phyloP scores from a whole-genome alignment of 2,797 vertebrate species.

The Rhabdophis nuchalis region DNA sequence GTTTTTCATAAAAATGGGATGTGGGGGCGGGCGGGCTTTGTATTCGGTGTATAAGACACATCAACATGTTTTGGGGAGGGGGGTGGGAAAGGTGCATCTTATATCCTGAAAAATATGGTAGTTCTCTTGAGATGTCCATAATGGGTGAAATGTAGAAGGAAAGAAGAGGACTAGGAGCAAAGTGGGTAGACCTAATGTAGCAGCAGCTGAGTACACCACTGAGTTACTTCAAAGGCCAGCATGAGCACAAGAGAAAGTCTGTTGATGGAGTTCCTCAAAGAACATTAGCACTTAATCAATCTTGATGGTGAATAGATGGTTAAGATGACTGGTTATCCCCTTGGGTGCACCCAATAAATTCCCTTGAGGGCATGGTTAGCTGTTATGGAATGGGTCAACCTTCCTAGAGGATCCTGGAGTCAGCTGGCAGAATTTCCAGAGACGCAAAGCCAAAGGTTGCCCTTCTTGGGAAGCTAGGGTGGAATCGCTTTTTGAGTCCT shows the following conservation, averaged over 20 bases:
- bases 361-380: neutral
- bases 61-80: too few relatives aligned
- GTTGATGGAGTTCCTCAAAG: neutral
- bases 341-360: neutral
- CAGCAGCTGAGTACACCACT: neutral
- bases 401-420: neutral
- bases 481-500: neutral
- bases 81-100: too few relatives aligned
- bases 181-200: neutral
- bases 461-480: neutral
- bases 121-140: neutral
- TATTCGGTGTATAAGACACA: too few relatives aligned
- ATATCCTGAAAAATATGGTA: too few relatives aligned
- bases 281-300: neutral
- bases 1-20: too few relatives aligned
- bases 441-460: neutral
- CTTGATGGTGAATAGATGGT: neutral
- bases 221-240: neutral
- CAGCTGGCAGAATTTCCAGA: neutral
- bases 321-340: neutral
- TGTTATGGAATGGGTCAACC: neutral
- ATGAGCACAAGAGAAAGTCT: neutral
- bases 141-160: neutral
- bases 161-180: neutral
- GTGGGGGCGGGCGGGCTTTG: too few relatives aligned